Conservation (phyloP, 2,888 invertebrate genomes). For the Andrena marginata region DNA sequence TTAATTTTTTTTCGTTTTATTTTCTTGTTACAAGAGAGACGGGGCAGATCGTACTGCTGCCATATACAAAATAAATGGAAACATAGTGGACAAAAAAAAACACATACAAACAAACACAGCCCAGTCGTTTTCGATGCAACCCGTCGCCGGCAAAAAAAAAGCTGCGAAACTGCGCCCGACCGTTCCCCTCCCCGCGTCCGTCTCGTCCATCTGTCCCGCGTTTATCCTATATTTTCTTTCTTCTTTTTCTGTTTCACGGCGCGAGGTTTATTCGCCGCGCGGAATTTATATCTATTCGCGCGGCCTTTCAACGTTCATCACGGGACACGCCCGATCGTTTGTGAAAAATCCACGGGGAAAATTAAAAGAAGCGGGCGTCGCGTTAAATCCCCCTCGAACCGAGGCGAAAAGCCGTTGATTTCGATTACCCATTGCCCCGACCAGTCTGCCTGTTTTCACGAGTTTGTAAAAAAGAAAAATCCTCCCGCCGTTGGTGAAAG, state of each 20-base stretch:
- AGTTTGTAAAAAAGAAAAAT: background rate
- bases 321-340: background rate
- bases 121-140: slow-evolving; percentile 1
- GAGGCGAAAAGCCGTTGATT: background rate
- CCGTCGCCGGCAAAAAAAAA: slow-evolving; percentile 23
- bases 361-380: slow-evolving; percentile 10
- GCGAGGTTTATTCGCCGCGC: slow-evolving; percentile 12
- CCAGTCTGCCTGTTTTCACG: background rate
- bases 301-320: slow-evolving; percentile 14
- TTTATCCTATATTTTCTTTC: background rate
- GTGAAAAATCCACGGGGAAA: background rate
- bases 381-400: background rate
- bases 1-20: slow-evolving; percentile 64
- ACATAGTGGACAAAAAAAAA: slow-evolving; percentile 44
- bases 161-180: background rate
- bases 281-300: slow-evolving; percentile 14
- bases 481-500: background rate
- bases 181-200: background rate
- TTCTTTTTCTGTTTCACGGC: background rate
- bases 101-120: background rate
- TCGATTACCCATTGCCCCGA: background rate
- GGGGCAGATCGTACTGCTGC: slow-evolving; percentile 65
- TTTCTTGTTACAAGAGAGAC: slow-evolving; percentile 64
- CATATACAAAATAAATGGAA: slow-evolving; percentile 65
- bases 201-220: slow-evolving; percentile 22